These are phyloP conservation scores for Acleris sparsana DNA, from an alignment of 2,888 invertebrate species.

Conservation along the genomic window DNA sequence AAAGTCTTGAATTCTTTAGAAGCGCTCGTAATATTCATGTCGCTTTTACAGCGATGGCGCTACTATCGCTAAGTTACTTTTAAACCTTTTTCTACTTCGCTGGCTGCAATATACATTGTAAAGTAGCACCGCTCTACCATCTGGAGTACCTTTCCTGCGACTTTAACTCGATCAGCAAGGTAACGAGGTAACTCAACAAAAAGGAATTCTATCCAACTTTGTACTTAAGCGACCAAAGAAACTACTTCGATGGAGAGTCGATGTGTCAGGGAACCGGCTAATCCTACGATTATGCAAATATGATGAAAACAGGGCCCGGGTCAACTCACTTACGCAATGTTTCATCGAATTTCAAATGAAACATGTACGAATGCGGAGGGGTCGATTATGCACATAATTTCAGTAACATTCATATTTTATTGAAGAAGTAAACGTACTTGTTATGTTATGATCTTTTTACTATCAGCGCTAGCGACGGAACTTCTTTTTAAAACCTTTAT, in stretches of 20 bases:
- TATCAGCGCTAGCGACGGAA: background rate
- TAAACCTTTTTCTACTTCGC: constrained; percentile 23
- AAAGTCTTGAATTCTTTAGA: background rate
- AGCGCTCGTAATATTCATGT: background rate
- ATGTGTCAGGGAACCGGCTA: constrained; percentile 36
- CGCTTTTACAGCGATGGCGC: constrained; percentile 2
- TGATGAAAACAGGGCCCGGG: constrained; percentile 44
- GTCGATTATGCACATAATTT: constrained; percentile 1
- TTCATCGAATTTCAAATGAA: constrained; percentile 17
- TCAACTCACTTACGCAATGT: constrained; percentile 19
- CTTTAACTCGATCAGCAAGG: constrained; percentile 31
- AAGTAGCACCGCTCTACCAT: constrained; percentile 17
- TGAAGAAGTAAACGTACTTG: background rate
- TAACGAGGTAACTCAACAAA: constrained; percentile 38
- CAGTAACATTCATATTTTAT: background rate
- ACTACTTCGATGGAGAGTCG: constrained; percentile 24
- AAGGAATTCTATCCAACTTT: constrained; percentile 39
- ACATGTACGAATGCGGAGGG: constrained; percentile 9
- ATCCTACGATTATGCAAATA: constrained; percentile 63
- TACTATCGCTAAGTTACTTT: constrained; percentile 29
- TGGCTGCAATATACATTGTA: constrained; percentile 24
- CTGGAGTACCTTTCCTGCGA: constrained; percentile 21
- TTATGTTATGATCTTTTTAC: too few species aligned
- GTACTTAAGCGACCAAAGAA: constrained; percentile 28
- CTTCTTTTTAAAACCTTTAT: constrained; percentile 2